These are phyloP conservation scores for Pristionchus entomophagus DNA, from an alignment of 2,888 invertebrate genomes.

Conservation along the genomic window DNA sequence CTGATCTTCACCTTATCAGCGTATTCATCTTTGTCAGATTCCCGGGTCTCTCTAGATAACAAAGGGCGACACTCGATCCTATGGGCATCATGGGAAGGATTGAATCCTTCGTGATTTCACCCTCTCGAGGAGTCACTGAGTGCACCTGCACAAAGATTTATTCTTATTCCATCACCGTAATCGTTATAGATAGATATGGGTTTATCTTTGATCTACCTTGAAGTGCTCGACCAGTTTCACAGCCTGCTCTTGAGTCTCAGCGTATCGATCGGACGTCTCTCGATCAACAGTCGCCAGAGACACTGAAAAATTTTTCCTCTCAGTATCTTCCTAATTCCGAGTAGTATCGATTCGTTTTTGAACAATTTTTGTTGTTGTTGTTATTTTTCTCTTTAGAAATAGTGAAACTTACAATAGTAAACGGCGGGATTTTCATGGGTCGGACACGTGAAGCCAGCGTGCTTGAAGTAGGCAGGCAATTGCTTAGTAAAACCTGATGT, in stretches of 20 bases:
- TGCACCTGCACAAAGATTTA: neutral
- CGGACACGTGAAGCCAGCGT: conserved; percentile 96
- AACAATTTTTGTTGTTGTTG: neutral
- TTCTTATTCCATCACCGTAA: too few species aligned
- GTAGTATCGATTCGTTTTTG: neutral
- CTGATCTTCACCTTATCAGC: conserved; percentile 29
- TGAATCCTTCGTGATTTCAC: neutral
- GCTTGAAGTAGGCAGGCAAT: conserved; percentile 93
- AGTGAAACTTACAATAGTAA: conserved; percentile 88
- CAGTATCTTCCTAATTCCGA: neutral
- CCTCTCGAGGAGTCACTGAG: conserved; percentile 31
- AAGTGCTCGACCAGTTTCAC: conserved; percentile 60
- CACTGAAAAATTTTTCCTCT: conserved; percentile 79
- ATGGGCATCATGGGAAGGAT: conserved; percentile 14
- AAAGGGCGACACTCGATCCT: conserved; percentile 39
- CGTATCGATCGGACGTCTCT: conserved; percentile 89
- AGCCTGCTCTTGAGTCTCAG: conserved; percentile 86
- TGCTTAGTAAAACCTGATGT: conserved; percentile 89
- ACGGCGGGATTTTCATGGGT: conserved; percentile 97
- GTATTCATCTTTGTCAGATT: conserved; percentile 30
- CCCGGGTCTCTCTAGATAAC: conserved; percentile 40
- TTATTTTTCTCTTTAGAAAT: neutral
- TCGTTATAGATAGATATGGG: too few species aligned
- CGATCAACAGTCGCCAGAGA: conserved; percentile 86
- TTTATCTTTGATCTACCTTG: conserved; percentile 1